Percentiles rank a stretch among this genome's conserved stretches.
These are phyloP conservation scores for Capitulum mitella DNA, from an alignment of 2,888 invertebrate species.

Conservation along the genomic window DNA sequence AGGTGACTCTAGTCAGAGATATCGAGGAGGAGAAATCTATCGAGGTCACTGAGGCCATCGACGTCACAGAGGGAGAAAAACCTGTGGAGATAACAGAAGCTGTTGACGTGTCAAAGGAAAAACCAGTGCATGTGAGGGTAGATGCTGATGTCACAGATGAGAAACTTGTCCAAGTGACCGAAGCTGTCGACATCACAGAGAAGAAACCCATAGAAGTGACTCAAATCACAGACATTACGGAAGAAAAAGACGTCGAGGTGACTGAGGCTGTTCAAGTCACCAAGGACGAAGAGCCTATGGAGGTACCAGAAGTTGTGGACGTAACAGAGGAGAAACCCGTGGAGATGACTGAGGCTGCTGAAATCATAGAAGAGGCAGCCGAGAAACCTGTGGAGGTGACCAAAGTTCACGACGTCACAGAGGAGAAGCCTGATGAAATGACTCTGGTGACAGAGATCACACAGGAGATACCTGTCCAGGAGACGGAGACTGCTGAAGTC, in stretches of 20 bases:
- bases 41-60: not conserved
- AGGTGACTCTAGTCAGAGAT: too few relatives aligned
- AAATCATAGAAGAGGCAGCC: not conserved
- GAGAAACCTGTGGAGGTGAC: not conserved
- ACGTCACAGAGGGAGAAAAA: not conserved
- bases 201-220: not conserved
- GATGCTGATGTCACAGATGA: not conserved
- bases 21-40: not conserved
- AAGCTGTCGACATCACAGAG: not conserved
- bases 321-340: not conserved
- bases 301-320: not conserved
- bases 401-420: not conserved
- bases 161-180: not conserved
- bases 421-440: not conserved
- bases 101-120: not conserved
- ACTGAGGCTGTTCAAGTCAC: too few relatives aligned
- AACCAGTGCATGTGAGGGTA: slow-evolving; percentile 16
- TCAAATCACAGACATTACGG: slow-evolving; percentile 5
- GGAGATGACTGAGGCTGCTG: not conserved
- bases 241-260: not conserved
- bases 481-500: not conserved
- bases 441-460: too few relatives aligned
- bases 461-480: not conserved
- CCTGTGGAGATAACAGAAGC: not conserved
- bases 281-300: not conserved